Percentiles rank a stretch among this genome's conserved stretches.
These are phyloP conservation scores for Harpalus rufipes DNA, from an alignment of 2,888 invertebrate species.

Conservation along the genomic window DNA sequence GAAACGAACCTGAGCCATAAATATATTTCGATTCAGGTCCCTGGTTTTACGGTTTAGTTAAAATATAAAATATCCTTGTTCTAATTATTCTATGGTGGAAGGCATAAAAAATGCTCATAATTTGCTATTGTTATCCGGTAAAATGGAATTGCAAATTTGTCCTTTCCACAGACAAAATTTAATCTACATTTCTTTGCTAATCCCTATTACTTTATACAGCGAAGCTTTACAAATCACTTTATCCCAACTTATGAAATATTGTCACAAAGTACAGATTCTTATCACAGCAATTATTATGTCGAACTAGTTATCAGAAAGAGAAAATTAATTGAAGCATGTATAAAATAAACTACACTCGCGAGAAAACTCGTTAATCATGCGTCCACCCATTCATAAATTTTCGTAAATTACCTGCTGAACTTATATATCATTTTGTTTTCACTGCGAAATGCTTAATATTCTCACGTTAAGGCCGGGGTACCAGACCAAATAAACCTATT, in stretches of 20 bases:
- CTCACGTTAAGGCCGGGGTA: constrained; percentile 16
- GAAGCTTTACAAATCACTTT: constrained; percentile 4
- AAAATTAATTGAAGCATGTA: constrained; percentile 31
- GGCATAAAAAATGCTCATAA: too few relatives aligned
- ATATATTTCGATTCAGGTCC: too few relatives aligned
- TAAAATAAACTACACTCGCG: constrained; percentile 34
- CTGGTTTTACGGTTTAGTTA: too few relatives aligned
- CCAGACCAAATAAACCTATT: constrained; percentile 43
- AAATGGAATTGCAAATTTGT: neutral
- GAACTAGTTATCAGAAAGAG: constrained; percentile 39
- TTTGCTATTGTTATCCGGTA: too few relatives aligned
- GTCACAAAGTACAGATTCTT: constrained; percentile 19
- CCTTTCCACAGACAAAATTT: neutral
- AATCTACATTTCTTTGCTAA: neutral
- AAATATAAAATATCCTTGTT: too few relatives aligned
- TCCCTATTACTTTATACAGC: neutral
- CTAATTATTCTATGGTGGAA: too few relatives aligned
- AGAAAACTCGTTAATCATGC: constrained; percentile 52
- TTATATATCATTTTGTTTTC: constrained; percentile 49
- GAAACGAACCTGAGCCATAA: too few relatives aligned
- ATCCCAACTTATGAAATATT: constrained; percentile 17
- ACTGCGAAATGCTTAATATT: constrained; percentile 31
- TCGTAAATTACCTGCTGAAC: constrained; percentile 42
- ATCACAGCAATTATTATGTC: constrained; percentile 18
- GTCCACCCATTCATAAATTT: constrained; percentile 55